A percentile compares a stretch with the other conserved stretches of the same genome.
Conservation (phyloP, 2,113 vertebrate genomes). For the Neoarius graeffei region DNA sequence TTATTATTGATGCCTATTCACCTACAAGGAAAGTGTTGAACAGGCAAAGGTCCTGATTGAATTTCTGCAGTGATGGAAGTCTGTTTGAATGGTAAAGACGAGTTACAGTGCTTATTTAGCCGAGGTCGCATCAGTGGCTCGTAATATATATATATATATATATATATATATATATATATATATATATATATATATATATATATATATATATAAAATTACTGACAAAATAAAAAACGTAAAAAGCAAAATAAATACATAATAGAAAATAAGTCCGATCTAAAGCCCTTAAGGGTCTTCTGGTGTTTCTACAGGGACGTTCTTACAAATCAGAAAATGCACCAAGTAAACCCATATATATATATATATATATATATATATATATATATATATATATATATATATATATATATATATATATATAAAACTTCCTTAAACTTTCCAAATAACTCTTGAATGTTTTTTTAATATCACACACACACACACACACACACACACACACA, state of each 20-base stretch:
- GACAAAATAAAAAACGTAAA: neutral
- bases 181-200: no score
- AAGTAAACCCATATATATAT: neutral
- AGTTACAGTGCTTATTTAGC: conserved; percentile 46
- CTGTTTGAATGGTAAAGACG: conserved; percentile 70
- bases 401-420: no score
- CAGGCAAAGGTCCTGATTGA: conserved; percentile 62
- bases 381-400: no score
- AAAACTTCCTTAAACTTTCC: neutral
- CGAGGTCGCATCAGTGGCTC: conserved; percentile 51
- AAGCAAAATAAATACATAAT: neutral
- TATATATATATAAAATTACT: conserved; percentile 33
- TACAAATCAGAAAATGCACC: neutral
- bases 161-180: no score
- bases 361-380: no score
- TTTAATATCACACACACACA: neutral
- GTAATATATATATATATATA: conserved; percentile 42
- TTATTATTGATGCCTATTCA: conserved; percentile 69
- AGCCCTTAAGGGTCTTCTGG: neutral
- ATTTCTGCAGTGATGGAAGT: conserved; percentile 50
- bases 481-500: no score
- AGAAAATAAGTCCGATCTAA: neutral
- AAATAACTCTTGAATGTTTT: neutral
- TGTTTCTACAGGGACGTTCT: neutral
- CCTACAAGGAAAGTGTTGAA: conserved; percentile 67